Evolutionary conservation across 2,113 vertebrate species (phyloP).

Genomic region (Prunella himalayana): DNA sequence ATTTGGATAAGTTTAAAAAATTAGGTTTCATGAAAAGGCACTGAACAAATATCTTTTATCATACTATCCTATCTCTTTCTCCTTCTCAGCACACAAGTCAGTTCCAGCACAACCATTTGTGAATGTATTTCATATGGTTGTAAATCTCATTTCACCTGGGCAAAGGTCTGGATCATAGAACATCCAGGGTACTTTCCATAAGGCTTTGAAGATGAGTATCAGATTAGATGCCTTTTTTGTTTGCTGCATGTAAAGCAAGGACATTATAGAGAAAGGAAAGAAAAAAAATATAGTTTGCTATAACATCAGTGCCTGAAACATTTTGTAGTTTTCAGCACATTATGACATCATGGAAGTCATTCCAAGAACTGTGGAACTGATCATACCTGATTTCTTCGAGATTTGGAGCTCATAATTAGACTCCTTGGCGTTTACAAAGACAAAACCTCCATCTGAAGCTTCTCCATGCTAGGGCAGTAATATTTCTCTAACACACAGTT

Average conservation of each 20-base stretch:
- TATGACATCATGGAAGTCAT: not conserved
- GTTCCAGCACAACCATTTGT: not conserved
- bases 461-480: not conserved
- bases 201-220: not conserved
- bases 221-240: not conserved
- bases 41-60: not conserved
- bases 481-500: not conserved
- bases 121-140: not conserved
- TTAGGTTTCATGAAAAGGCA: not conserved
- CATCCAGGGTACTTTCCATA: not conserved
- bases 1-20: not conserved
- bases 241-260: not conserved
- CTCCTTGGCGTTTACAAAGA: not conserved
- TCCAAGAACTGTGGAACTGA: not conserved
- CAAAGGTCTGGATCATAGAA: not conserved
- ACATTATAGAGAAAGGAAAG: not conserved
- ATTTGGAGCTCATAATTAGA: not conserved
- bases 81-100: not conserved
- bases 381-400: not conserved
- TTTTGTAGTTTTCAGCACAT: not conserved
- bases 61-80: not conserved
- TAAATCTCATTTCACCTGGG: not conserved
- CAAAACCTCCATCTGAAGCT: not conserved
- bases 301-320: not conserved
- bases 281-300: not conserved